Evolutionary conservation across 2,113 vertebrate species (phyloP), one percentile per base, ranked within the genome.

Genomic region (Poeciliopsis prolifica): DNA sequence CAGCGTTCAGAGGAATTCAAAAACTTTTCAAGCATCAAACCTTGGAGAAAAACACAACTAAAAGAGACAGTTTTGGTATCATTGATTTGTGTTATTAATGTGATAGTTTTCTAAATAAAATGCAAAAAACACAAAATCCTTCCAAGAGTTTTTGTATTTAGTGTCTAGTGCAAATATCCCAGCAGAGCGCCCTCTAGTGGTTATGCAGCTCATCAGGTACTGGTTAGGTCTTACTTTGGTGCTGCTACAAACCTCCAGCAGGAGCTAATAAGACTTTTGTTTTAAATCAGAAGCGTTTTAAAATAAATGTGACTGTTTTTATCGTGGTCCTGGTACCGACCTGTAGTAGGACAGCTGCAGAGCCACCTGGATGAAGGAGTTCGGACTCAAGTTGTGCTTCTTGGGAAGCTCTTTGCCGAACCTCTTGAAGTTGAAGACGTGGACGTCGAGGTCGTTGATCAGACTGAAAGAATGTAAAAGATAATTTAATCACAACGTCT

Each of bases 401-500:
- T 96, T 95, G 10, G 93, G 92, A 70, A 96, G 93, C 1, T 94
- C 91, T 66, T 96, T 96, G 6, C 96, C 96, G 65, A 96, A 96
- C 72, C 29, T 85, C 29, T 89, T 91, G 77, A 95, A 96, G 76
- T 95, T 95, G 81, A 96, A 96, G 70, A 95, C 96, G 61, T 92
- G 94, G 84, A 96, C 95, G 37, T 96, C 95, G 61, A 96, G 92
- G 83, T 96, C 95, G 0, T 95, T 96, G 72, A 96, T 95, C 73
- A 96, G 90, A 71, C 96, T 96, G 86, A 12, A 61, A 24, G 48
- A 62, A 70, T 1, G 37, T 2, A 0, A n/a, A 65, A 0, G 19
- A 24, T 58, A 10, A 58, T 58, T 58, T 58, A 58, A 58, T 19
- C 19, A 58, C 17, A 48, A 48, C 22, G 2, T 5, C 15, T 19